Evolutionary conservation across 2,797 vertebrate genomes (phyloP).

Genomic region (Hydrophis major): DNA sequence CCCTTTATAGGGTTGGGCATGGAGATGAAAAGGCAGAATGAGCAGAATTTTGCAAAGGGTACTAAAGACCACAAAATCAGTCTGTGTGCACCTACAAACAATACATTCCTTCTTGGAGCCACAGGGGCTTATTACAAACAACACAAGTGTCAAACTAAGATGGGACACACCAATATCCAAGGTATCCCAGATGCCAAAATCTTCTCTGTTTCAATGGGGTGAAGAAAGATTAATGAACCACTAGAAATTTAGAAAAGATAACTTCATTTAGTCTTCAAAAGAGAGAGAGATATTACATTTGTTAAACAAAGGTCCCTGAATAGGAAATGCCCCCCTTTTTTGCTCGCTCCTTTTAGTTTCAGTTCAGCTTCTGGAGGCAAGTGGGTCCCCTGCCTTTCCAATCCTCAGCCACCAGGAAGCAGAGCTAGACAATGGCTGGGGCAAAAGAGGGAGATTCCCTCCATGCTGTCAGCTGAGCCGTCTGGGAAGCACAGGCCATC

Average conservation of each 20-base stretch:
- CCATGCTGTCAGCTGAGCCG: background rate
- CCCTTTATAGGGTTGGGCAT: background rate
- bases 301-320: conserved; percentile 38
- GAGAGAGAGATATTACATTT: conserved; percentile 13
- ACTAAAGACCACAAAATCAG: background rate
- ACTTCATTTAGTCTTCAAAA: background rate
- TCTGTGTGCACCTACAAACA: background rate
- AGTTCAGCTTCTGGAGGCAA: background rate
- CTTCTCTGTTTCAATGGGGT: background rate
- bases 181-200: background rate
- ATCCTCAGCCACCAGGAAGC: background rate
- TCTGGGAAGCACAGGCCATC: conserved; percentile 5
- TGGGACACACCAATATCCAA: background rate
- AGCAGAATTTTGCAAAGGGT: background rate
- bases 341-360: background rate
- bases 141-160: background rate
- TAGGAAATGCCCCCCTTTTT: conserved; percentile 17
- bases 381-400: background rate
- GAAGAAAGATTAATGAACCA: background rate
- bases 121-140: background rate
- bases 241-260: background rate
- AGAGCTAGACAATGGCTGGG: background rate
- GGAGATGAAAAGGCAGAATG: background rate
- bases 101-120: background rate
- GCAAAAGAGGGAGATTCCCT: no score